Percentiles rank a stretch among this genome's conserved stretches.
These are phyloP conservation scores for Hyposmocoma kahamanoa DNA, from an alignment of 1,140 invertebrate genomes.

Conservation along the genomic window DNA sequence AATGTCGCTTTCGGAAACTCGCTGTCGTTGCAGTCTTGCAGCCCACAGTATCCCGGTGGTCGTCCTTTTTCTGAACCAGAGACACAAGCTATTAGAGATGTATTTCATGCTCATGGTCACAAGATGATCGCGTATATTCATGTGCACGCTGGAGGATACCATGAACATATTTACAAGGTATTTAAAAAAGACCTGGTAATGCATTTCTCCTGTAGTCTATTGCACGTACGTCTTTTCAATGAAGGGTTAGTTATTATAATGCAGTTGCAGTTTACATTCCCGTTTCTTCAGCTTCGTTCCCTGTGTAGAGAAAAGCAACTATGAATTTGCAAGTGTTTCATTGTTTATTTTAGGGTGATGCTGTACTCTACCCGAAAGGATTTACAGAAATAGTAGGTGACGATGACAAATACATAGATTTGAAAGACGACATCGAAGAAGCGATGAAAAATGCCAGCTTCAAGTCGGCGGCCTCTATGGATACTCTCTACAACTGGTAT, in stretches of 20 bases:
- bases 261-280: neutral
- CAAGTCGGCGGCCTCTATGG: slow-evolving; percentile 29
- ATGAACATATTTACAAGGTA: slow-evolving; percentile 31
- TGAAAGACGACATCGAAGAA: slow-evolving; percentile 53
- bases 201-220: too few species aligned
- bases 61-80: slow-evolving; percentile 84
- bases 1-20: slow-evolving; percentile 76
- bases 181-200: too few species aligned
- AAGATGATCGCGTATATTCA: slow-evolving; percentile 51
- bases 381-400: slow-evolving; percentile 36
- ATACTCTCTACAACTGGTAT: slow-evolving; percentile 51
- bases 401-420: slow-evolving; percentile 58
- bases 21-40: slow-evolving; percentile 76
- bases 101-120: slow-evolving; percentile 52
- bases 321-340: too few species aligned
- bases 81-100: slow-evolving; percentile 74
- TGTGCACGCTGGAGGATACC: slow-evolving; percentile 37
- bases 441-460: slow-evolving; percentile 50
- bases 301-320: too few species aligned
- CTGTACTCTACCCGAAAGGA: slow-evolving; percentile 51
- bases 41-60: slow-evolving; percentile 80
- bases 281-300: too few species aligned
- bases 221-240: too few species aligned
- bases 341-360: too few species aligned
- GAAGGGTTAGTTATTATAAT: neutral